phyloP scores from a whole-genome alignment of 1,140 invertebrate genomes.

The Cydia fagiglandana region DNA sequence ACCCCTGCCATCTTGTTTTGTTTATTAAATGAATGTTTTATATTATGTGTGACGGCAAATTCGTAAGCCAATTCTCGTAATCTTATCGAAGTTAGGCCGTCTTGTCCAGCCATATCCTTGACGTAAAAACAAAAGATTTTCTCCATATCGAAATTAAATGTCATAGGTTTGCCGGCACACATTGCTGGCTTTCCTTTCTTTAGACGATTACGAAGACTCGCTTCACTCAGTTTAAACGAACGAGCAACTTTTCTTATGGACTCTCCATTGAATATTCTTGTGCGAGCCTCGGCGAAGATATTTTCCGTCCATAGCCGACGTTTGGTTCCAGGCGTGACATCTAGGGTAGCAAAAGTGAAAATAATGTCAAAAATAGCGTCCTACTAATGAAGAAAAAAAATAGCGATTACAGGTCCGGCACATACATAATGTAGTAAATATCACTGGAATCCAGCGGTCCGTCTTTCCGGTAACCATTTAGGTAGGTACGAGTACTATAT shows the following conservation, averaged over 20 bases:
- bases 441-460: too few relatives aligned
- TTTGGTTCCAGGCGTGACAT: background rate
- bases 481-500: too few relatives aligned
- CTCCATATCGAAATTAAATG: background rate
- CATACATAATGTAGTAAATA: too few relatives aligned
- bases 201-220: background rate
- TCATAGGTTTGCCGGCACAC: background rate
- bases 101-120: background rate
- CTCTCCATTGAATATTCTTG: constrained; percentile 24
- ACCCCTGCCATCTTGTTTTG: constrained; percentile 7
- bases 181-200: background rate
- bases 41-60: background rate
- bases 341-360: background rate
- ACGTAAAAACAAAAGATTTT: background rate
- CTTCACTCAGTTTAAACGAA: background rate
- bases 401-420: too few relatives aligned
- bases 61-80: constrained; percentile 3
- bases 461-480: too few relatives aligned
- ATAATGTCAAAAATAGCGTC: too few relatives aligned
- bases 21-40: constrained; percentile 2
- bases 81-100: background rate
- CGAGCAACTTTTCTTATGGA: constrained; percentile 1
- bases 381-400: too few relatives aligned
- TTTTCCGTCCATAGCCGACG: background rate
- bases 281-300: background rate